Conservation (phyloP, 2,113 vertebrate species). For the Alectura lathami region DNA sequence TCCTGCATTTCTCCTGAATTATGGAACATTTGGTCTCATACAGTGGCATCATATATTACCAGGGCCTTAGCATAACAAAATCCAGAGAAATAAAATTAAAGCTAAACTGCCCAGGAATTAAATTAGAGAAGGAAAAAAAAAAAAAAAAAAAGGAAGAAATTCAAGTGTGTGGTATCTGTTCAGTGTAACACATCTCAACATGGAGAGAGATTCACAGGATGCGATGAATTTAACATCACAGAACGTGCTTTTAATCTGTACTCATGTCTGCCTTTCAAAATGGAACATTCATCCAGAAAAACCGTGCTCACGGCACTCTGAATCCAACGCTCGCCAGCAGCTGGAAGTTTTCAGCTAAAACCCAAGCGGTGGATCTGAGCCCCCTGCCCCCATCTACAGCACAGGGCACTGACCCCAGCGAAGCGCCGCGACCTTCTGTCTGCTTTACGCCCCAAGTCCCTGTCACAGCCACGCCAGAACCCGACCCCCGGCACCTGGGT, state of each 20-base stretch:
- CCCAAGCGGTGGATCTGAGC: neutral
- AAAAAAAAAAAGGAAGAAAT: neutral
- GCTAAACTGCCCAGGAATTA: neutral
- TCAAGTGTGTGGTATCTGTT: neutral
- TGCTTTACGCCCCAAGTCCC: accelerated
- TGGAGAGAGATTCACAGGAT: neutral
- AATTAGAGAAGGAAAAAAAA: neutral
- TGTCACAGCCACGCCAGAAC: accelerated
- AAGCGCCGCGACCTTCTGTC: accelerated
- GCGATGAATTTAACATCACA: neutral
- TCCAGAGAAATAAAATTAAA: neutral
- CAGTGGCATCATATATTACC: neutral
- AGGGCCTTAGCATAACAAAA: neutral
- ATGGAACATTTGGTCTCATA: neutral
- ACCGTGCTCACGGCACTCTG: neutral
- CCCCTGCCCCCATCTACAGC: neutral
- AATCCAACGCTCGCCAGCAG: neutral
- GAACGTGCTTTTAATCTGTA: neutral
- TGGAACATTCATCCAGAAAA: neutral
- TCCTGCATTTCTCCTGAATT: neutral
- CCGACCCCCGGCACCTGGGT: neutral
- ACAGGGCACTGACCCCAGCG: accelerated
- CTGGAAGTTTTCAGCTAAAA: neutral
- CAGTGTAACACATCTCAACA: neutral
- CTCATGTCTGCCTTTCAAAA: neutral